Evolutionary conservation across 2,888 invertebrate species (phyloP).

Genomic region (Microplitis manilae): DNA sequence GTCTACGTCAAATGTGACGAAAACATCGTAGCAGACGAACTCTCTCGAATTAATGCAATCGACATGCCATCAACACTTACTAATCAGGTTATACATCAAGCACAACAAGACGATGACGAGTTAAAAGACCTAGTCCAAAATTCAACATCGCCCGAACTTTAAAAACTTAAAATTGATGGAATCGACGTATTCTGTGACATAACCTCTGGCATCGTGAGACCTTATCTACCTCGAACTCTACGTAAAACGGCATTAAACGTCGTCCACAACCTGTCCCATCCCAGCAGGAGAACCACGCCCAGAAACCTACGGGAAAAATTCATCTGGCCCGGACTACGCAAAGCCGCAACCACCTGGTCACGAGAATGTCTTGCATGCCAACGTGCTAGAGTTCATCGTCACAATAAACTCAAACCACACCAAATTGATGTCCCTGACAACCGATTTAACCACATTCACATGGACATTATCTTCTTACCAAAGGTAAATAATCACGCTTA

Average conservation of each 20-base stretch:
- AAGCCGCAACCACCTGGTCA: slow-evolving; percentile 3
- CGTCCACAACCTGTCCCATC: background rate
- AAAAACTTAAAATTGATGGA: background rate
- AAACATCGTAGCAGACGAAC: slow-evolving; percentile 34
- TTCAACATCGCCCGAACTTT: background rate
- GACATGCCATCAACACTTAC: background rate
- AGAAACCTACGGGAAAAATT: slow-evolving; percentile 10
- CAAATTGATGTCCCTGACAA: slow-evolving; percentile 38
- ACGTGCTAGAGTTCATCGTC: slow-evolving; percentile 45
- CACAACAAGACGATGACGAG: slow-evolving; percentile 4
- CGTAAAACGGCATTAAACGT: background rate
- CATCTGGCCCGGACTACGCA: background rate
- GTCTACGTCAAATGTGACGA: slow-evolving; percentile 14
- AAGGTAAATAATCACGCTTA: slow-evolving; percentile 41
- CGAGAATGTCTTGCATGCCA: slow-evolving; percentile 12
- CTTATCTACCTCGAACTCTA: background rate
- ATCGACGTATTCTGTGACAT: slow-evolving; percentile 2
- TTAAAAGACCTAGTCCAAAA: background rate
- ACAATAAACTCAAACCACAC: slow-evolving; percentile 35
- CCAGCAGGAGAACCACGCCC: background rate
- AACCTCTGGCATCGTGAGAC: slow-evolving; percentile 1
- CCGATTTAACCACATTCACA: slow-evolving; percentile 34
- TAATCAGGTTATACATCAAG: slow-evolving; percentile 2
- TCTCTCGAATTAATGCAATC: slow-evolving; percentile 32
- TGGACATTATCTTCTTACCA: slow-evolving; percentile 49